Conservation (phyloP, 1,140 invertebrate genomes). For the Andricus grossulariae region DNA sequence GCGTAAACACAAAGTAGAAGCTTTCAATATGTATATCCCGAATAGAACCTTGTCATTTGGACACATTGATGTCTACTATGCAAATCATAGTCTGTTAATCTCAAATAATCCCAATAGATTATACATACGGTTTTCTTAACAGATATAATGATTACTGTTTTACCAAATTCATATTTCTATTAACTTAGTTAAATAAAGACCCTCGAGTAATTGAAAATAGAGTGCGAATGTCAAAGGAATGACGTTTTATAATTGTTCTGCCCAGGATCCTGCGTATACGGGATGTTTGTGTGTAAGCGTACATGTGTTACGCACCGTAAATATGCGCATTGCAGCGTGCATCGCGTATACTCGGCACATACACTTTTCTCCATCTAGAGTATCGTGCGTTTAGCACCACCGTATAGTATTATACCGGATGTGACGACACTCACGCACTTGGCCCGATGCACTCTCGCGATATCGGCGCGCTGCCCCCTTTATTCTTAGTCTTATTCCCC, state of each 20-base stretch:
- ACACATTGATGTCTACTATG: too few relatives aligned
- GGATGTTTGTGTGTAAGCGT: constrained; percentile 26
- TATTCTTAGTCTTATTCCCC: constrained; percentile 14
- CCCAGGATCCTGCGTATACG: not conserved
- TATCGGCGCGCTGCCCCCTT: constrained; percentile 31
- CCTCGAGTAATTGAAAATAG: not conserved
- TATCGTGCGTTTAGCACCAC: constrained; percentile 52
- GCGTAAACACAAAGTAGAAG: too few relatives aligned
- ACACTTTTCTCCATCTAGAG: constrained; percentile 7
- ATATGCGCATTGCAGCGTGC: constrained; percentile 24
- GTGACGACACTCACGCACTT: constrained; percentile 68
- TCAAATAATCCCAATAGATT: too few relatives aligned
- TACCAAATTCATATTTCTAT: not conserved
- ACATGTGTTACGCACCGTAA: constrained; percentile 22
- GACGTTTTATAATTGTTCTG: not conserved
- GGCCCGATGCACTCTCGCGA: constrained; percentile 50
- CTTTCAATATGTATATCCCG: too few relatives aligned
- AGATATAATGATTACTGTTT: not conserved
- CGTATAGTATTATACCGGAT: constrained; percentile 57
- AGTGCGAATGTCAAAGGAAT: constrained; percentile 19
- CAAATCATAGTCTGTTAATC: too few relatives aligned
- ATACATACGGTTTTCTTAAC: too few relatives aligned
- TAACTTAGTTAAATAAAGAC: not conserved
- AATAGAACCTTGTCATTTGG: too few relatives aligned
- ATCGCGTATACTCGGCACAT: constrained; percentile 7